Evolutionary conservation across 2,797 vertebrate species (phyloP).

Genomic region (Epinephelus coioides): DNA sequence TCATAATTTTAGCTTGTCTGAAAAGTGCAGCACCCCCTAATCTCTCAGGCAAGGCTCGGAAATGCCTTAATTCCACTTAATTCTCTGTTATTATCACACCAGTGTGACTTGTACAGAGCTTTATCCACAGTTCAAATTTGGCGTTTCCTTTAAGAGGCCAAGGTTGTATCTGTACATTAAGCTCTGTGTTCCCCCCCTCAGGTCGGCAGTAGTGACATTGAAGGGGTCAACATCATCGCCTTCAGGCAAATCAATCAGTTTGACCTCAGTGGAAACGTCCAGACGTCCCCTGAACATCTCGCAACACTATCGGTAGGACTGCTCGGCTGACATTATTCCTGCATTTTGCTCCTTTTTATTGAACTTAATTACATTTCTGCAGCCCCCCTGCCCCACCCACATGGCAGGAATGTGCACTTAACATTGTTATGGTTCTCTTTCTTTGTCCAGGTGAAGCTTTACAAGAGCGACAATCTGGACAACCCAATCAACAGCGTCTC

Average conservation of each 20-base stretch:
- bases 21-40: slow-evolving; percentile 60
- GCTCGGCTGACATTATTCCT: rapidly evolving
- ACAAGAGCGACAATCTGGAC: slow-evolving; percentile 96
- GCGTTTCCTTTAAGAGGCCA: neutral
- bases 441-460: slow-evolving; percentile 92
- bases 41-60: slow-evolving; percentile 60
- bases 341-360: neutral
- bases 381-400: neutral
- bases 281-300: slow-evolving; percentile 94
- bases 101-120: slow-evolving; percentile 63
- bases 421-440: neutral
- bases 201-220: slow-evolving; percentile 94
- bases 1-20: slow-evolving; percentile 62
- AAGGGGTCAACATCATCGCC: slow-evolving; percentile 95
- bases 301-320: slow-evolving; percentile 90
- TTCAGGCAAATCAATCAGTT: slow-evolving; percentile 99
- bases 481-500: slow-evolving; percentile 96
- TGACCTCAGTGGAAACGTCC: slow-evolving; percentile 96
- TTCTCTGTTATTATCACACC: slow-evolving; percentile 70
- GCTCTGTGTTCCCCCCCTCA: slow-evolving; percentile 65
- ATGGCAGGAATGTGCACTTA: neutral
- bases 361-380: neutral
- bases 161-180: slow-evolving; percentile 34
- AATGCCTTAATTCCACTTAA: slow-evolving; percentile 76
- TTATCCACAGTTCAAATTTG: slow-evolving; percentile 38